Evolutionary conservation across 1,140 invertebrate genomes (phyloP).

Genomic region (Ostrea denselamellosa): DNA sequence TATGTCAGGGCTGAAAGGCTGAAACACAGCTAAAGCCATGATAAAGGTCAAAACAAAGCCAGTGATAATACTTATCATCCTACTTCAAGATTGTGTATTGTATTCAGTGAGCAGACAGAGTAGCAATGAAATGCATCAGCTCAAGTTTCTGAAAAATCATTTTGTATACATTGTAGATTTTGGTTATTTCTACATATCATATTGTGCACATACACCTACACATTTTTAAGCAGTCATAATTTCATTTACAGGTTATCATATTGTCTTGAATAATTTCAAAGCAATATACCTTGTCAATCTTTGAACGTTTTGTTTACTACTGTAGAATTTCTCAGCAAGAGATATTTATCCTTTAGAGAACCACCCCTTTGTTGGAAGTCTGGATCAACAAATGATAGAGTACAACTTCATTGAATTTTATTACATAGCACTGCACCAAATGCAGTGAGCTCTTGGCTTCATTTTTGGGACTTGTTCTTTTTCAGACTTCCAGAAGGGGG

Average conservation of each 20-base stretch:
- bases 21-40: too few species aligned
- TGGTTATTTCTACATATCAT: background rate
- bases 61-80: too few species aligned
- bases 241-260: background rate
- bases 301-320: background rate
- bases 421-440: background rate
- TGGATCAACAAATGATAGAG: too few species aligned
- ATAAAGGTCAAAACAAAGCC: too few species aligned
- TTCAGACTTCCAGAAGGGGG: conserved; percentile 15
- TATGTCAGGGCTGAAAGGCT: too few species aligned
- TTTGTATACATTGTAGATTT: too few species aligned
- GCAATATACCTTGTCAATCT: background rate
- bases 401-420: background rate
- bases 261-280: conserved; percentile 3
- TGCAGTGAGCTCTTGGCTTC: background rate
- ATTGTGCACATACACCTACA: background rate
- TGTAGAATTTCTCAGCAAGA: conserved; percentile 27
- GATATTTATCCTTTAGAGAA: background rate
- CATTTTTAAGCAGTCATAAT: background rate
- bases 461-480: background rate
- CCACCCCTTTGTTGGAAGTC: background rate
- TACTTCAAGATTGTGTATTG: too few species aligned
- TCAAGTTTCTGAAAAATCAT: too few species aligned
- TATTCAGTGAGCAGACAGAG: too few species aligned
- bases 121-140: too few species aligned